Conservation (phyloP, 2,797 vertebrate species). For the Sebastes itinus region DNA sequence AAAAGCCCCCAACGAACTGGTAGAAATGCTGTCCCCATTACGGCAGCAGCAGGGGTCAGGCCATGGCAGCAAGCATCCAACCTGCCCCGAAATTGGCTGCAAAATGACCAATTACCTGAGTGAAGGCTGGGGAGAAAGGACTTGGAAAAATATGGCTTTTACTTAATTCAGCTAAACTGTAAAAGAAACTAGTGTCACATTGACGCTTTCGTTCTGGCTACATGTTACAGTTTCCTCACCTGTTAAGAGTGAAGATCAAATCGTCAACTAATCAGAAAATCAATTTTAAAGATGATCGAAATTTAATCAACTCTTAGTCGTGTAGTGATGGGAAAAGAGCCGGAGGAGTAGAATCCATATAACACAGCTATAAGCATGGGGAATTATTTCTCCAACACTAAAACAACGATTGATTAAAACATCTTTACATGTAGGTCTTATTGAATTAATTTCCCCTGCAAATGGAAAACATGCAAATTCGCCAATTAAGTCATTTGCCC, state of each 20-base stretch:
- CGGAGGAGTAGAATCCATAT: constrained; percentile 19
- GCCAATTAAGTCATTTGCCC: constrained; percentile 91
- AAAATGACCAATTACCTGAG: constrained; percentile 87
- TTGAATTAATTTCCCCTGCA: constrained; percentile 90
- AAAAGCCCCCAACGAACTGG: constrained; percentile 76
- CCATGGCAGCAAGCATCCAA: constrained; percentile 82
- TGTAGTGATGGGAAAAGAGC: constrained; percentile 28
- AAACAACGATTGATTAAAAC: constrained; percentile 90
- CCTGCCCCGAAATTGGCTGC: constrained; percentile 83
- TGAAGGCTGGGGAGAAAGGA: constrained; percentile 74
- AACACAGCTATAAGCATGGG: constrained; percentile 26
- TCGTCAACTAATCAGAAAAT: constrained; percentile 59
- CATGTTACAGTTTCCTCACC: constrained; percentile 49
- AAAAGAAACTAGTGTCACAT: constrained; percentile 77
- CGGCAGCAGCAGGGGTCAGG: constrained; percentile 84
- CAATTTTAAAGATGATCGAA: constrained; percentile 46
- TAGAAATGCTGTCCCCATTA: constrained; percentile 81
- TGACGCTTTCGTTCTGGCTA: constrained; percentile 45
- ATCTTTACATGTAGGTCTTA: constrained; percentile 88
- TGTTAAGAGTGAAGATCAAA: constrained; percentile 58
- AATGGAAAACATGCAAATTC: constrained; percentile 96
- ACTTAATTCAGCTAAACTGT: constrained; percentile 85
- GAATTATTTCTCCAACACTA: constrained; percentile 72
- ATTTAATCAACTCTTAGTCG: constrained; percentile 31
- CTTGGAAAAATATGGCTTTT: constrained; percentile 80